These are phyloP conservation scores for Ptychadena robeensis DNA, from an alignment of 2,797 vertebrate species.

Conservation along the genomic window DNA sequence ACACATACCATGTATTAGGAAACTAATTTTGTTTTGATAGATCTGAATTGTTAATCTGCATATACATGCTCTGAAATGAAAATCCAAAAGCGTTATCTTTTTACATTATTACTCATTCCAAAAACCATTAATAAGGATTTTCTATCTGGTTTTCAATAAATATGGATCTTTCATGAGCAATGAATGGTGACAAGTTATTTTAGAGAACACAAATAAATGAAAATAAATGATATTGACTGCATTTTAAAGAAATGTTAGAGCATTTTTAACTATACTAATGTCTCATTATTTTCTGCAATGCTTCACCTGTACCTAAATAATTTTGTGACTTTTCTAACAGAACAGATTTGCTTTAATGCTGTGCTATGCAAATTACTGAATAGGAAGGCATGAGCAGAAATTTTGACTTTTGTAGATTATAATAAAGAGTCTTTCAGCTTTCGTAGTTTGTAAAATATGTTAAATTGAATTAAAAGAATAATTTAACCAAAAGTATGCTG, in stretches of 20 bases:
- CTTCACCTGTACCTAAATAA: background rate
- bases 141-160: constrained; percentile 50
- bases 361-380: too few species aligned
- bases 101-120: constrained; percentile 52
- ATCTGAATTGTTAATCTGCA: constrained; percentile 39
- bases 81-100: constrained; percentile 41
- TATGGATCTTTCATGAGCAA: constrained; percentile 54
- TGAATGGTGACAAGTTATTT: constrained; percentile 57
- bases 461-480: too few species aligned
- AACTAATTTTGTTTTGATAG: constrained; percentile 45
- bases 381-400: too few species aligned
- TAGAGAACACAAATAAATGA: constrained; percentile 50
- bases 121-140: constrained; percentile 46
- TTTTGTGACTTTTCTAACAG: constrained; percentile 1
- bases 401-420: too few species aligned
- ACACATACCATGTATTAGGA: constrained; percentile 40
- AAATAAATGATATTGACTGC: constrained; percentile 49
- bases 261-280: constrained; percentile 23
- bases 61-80: constrained; percentile 48
- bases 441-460: too few species aligned
- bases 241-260: constrained; percentile 17
- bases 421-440: too few species aligned
- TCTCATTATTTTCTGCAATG: constrained; percentile 14
- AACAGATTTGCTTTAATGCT: background rate
- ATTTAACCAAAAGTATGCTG: too few species aligned